Evolutionary conservation across 2,888 invertebrate species (phyloP).

Genomic region (Drosophila monieri): DNA sequence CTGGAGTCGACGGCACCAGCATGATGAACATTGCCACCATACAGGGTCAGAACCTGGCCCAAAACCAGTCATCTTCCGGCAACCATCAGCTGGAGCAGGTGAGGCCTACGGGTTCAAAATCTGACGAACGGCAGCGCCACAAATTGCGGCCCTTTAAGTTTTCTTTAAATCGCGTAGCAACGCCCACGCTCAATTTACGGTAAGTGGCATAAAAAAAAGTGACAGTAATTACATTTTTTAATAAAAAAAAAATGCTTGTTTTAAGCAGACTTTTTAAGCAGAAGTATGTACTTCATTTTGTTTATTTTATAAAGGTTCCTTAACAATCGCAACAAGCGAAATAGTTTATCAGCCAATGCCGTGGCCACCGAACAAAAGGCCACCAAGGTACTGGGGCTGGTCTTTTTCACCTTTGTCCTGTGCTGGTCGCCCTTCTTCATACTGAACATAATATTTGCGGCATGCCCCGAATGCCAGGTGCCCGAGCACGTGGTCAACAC

Average conservation of each 20-base stretch:
- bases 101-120: conserved; percentile 86
- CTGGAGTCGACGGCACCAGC: conserved; percentile 80
- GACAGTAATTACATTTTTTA: conserved; percentile 1
- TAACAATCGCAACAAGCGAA: conserved; percentile 88
- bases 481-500: conserved; percentile 89
- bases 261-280: too few relatives aligned
- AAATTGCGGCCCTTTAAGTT: conserved; percentile 86
- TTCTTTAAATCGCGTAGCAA: conserved; percentile 87
- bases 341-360: conserved; percentile 90
- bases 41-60: conserved; percentile 40
- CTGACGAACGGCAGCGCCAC: conserved; percentile 86
- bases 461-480: conserved; percentile 91
- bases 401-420: conserved; percentile 95
- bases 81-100: conserved; percentile 64
- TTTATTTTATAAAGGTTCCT: too few relatives aligned
- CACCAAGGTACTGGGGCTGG: conserved; percentile 93
- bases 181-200: conserved; percentile 86
- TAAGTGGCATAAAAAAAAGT: conserved; percentile 56
- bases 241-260: background rate
- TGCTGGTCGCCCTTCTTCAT: conserved; percentile 97
- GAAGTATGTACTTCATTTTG: too few relatives aligned
- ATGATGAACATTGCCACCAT: conserved; percentile 60
- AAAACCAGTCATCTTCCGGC: conserved; percentile 22
- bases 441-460: conserved; percentile 93
- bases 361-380: conserved; percentile 98